A percentile compares a stretch with the other conserved stretches of the same genome.
These are phyloP conservation scores for Pholis gunnellus DNA, from an alignment of 2,113 vertebrate genomes.

Conservation along the genomic window DNA sequence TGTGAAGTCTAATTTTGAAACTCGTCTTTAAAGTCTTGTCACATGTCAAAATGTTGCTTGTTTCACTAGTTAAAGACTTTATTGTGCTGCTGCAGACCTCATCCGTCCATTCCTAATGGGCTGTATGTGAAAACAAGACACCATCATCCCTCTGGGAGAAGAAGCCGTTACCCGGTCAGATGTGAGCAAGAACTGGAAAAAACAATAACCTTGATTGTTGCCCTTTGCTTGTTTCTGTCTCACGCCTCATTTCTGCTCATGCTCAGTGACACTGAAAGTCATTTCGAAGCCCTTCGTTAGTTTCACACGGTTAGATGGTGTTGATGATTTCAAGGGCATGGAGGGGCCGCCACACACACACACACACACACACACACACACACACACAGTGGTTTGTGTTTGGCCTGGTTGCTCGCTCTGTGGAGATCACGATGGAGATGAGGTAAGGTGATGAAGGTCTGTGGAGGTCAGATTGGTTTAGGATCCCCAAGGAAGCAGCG, in stretches of 20 bases:
- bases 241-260: conserved; percentile 53
- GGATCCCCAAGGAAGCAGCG: conserved; percentile 25
- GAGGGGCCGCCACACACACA: background rate
- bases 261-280: conserved; percentile 34
- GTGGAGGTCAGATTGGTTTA: conserved; percentile 38
- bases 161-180: conserved; percentile 7
- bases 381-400: conserved; percentile 10
- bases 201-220: background rate
- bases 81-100: conserved; percentile 10
- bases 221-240: conserved; percentile 38
- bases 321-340: conserved; percentile 44
- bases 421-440: conserved; percentile 31
- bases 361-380: conserved; percentile 14
- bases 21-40: background rate
- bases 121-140: conserved; percentile 32
- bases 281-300: background rate
- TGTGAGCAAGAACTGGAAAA: conserved; percentile 21
- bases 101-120: conserved; percentile 12
- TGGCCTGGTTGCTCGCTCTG: conserved; percentile 9
- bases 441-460: conserved; percentile 32
- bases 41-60: background rate
- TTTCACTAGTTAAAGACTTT: conserved; percentile 1
- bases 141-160: background rate
- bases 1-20: background rate
- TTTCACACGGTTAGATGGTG: conserved; percentile 23